phyloP scores from a whole-genome alignment of 1,140 invertebrate species.

The Euborellia annulipes region DNA sequence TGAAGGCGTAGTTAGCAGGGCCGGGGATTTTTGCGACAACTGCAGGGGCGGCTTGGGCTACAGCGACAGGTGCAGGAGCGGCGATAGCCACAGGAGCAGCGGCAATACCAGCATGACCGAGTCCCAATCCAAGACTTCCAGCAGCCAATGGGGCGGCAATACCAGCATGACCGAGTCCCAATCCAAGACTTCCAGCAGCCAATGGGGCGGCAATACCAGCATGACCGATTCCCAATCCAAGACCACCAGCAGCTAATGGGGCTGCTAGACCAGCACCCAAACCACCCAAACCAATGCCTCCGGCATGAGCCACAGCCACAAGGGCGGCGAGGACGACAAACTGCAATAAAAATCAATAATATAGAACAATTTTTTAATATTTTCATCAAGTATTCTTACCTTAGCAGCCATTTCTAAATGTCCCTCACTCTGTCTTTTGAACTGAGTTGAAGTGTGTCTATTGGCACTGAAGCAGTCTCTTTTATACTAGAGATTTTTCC shows the following conservation, averaged over 20 bases:
- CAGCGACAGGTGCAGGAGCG: constrained; percentile 6
- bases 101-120: no score
- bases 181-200: constrained; percentile 12
- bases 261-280: constrained; percentile 13
- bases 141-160: constrained; percentile 29
- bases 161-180: no score
- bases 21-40: neutral
- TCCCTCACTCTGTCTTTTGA: constrained; percentile 7
- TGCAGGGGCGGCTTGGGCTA: constrained; percentile 19
- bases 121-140: no score
- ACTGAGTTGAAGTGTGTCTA: neutral
- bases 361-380: neutral
- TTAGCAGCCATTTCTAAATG: no score
- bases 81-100: constrained; percentile 18
- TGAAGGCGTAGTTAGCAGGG: constrained; percentile 5
- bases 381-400: neutral
- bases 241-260: constrained; percentile 38
- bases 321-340: constrained; percentile 11
- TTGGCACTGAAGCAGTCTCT: no score
- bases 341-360: neutral
- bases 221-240: constrained; percentile 24
- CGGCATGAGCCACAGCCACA: constrained; percentile 10
- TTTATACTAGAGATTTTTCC: no score
- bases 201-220: constrained; percentile 17
- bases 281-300: neutral